Conservation (phyloP, 2,888 invertebrate species). For the Acronicta psi region DNA sequence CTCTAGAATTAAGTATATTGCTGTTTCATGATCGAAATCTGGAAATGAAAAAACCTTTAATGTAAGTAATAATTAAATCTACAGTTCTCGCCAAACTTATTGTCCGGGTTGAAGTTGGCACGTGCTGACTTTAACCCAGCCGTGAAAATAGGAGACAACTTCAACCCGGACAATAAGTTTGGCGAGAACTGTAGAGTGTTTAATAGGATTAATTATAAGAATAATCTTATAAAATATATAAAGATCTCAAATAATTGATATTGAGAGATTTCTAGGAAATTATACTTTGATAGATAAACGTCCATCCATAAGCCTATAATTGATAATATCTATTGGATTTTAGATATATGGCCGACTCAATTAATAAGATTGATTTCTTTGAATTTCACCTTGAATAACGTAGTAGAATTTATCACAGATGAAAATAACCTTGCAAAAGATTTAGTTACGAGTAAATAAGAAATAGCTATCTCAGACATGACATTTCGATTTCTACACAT, state of each 20-base stretch:
- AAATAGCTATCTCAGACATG: conserved; percentile 4
- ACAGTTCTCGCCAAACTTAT: too few species aligned
- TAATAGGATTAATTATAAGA: conserved; percentile 11
- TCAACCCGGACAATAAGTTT: too few species aligned
- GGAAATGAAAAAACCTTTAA: too few species aligned
- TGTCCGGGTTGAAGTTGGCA: too few species aligned
- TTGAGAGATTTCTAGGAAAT: conserved; percentile 29
- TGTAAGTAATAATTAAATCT: conserved; percentile 1
- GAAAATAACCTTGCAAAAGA: neutral
- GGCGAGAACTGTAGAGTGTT: too few species aligned
- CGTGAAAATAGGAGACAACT: too few species aligned
- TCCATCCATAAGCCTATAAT: conserved; percentile 9
- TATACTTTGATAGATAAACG: conserved; percentile 5
- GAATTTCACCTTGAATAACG: conserved; percentile 7
- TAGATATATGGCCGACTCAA: conserved; percentile 5
- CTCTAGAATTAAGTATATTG: too few species aligned
- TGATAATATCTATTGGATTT: conserved; percentile 3
- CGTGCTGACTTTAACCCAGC: too few species aligned
- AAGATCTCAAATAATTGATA: neutral
- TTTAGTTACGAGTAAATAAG: too few species aligned
- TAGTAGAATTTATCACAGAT: conserved; percentile 16
- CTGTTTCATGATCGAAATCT: neutral
- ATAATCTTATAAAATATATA: conserved; percentile 8
- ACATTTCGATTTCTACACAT: conserved; percentile 33
- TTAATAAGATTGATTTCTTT: conserved; percentile 11